Conservation (phyloP, 2,888 invertebrate genomes). For the Encarsia formosa region DNA sequence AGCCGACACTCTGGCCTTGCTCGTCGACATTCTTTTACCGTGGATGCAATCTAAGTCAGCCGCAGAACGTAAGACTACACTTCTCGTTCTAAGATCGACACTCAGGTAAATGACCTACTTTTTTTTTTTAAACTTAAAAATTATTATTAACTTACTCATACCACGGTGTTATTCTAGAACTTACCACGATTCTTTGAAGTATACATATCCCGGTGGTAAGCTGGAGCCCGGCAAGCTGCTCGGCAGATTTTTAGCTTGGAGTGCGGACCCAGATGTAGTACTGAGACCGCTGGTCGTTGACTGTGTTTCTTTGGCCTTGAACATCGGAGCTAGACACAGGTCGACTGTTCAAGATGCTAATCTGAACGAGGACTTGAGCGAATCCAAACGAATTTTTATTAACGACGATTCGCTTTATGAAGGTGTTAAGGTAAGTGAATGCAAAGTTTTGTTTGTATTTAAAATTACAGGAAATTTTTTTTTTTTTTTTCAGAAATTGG, state of each 20-base stretch:
- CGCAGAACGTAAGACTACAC: slow-evolving; percentile 37
- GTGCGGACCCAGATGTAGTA: slow-evolving; percentile 38
- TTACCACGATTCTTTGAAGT: slow-evolving; percentile 43
- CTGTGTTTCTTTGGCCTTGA: slow-evolving; percentile 39
- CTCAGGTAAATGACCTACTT: slow-evolving; percentile 35
- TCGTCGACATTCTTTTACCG: slow-evolving; percentile 42
- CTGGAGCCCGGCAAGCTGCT: slow-evolving; percentile 43
- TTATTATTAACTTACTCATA: slow-evolving; percentile 44
- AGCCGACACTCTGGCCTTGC: slow-evolving; percentile 40
- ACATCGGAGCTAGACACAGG: slow-evolving; percentile 41
- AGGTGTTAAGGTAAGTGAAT: slow-evolving; percentile 36
- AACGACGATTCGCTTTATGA: slow-evolving; percentile 38
- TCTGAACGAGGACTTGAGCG: slow-evolving; percentile 39
- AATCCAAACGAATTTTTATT: slow-evolving; percentile 37
- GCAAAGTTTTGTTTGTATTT: too few species aligned
- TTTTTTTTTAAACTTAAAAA: slow-evolving; percentile 38
- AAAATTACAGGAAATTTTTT: slow-evolving; percentile 1
- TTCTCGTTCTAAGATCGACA: slow-evolving; percentile 38
- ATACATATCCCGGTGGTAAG: slow-evolving; percentile 45
- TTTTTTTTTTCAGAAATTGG: slow-evolving; percentile 32
- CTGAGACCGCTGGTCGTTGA: slow-evolving; percentile 41
- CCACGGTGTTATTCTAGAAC: slow-evolving; percentile 38
- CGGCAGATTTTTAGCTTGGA: slow-evolving; percentile 42
- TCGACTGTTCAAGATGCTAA: slow-evolving; percentile 35
- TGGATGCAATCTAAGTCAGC: slow-evolving; percentile 45